These are phyloP conservation scores for Acanthosepion esculentum DNA, from an alignment of 2,888 invertebrate species.

Conservation along the genomic window DNA sequence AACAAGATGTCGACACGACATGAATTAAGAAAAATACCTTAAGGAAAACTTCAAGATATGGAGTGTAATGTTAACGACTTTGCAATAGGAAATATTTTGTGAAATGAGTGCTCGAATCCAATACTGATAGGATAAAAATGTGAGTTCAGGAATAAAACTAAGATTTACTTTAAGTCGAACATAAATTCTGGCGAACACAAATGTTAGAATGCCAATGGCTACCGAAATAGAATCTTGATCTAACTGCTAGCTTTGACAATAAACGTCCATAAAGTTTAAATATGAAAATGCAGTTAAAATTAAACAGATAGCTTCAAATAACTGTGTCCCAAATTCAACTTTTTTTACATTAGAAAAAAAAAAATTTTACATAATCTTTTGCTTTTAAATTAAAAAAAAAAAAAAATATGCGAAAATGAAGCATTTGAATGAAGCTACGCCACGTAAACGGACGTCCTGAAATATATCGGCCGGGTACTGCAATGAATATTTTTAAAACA, in stretches of 20 bases:
- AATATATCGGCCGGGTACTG: background rate
- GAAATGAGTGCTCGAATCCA: background rate
- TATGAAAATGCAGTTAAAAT: background rate
- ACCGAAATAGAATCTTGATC: background rate
- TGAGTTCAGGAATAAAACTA: background rate
- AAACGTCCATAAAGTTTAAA: background rate
- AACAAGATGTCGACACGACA: background rate
- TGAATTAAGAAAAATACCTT: background rate
- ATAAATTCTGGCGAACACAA: background rate
- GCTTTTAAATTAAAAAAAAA: background rate
- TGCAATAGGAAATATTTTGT: background rate
- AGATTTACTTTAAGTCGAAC: background rate
- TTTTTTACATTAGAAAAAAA: too few relatives aligned
- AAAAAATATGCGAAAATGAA: background rate
- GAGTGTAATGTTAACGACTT: background rate
- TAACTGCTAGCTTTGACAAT: background rate
- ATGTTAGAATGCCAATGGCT: background rate
- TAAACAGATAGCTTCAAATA: background rate
- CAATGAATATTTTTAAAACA: background rate
- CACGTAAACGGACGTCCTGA: slow-evolving; percentile 6
- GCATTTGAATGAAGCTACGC: background rate
- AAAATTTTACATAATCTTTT: background rate
- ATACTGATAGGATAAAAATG: background rate
- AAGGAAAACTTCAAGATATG: background rate
- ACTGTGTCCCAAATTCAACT: background rate